Conservation (phyloP, 2,797 vertebrate species). For the Hylomyscus alleni region DNA sequence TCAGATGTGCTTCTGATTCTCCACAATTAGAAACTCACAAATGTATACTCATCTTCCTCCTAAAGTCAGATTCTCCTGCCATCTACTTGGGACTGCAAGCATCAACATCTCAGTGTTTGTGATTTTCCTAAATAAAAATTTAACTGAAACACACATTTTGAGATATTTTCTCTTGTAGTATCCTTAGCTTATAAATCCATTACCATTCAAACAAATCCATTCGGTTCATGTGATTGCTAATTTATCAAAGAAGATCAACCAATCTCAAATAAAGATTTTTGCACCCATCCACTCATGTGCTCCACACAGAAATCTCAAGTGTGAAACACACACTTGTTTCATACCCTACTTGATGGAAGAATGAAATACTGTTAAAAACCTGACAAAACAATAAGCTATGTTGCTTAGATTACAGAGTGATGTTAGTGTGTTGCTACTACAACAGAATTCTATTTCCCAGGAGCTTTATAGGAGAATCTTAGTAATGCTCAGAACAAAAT, state of each 20-base stretch:
- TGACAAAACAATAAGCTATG: not conserved
- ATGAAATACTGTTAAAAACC: constrained; percentile 1
- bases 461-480: not conserved
- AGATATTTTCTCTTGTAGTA: not conserved
- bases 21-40: not conserved
- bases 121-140: constrained; percentile 19
- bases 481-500: not conserved
- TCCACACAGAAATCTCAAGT: not conserved
- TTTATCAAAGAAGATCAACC: constrained; percentile 1
- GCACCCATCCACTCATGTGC: not conserved
- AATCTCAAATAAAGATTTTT: not conserved
- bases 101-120: constrained; percentile 7
- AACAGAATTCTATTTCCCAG: not conserved
- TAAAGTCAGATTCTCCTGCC: not conserved
- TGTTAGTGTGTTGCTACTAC: not conserved
- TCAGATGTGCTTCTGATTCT: not conserved
- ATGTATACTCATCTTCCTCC: constrained; percentile 10
- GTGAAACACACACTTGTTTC: not conserved
- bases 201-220: not conserved
- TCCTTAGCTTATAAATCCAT: not conserved
- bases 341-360: not conserved
- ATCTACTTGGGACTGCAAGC: not conserved
- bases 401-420: not conserved
- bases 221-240: not conserved
- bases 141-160: not conserved